phyloP scores from a whole-genome alignment of 2,888 invertebrate species.

The Poecilobothrus nobilitatus region DNA sequence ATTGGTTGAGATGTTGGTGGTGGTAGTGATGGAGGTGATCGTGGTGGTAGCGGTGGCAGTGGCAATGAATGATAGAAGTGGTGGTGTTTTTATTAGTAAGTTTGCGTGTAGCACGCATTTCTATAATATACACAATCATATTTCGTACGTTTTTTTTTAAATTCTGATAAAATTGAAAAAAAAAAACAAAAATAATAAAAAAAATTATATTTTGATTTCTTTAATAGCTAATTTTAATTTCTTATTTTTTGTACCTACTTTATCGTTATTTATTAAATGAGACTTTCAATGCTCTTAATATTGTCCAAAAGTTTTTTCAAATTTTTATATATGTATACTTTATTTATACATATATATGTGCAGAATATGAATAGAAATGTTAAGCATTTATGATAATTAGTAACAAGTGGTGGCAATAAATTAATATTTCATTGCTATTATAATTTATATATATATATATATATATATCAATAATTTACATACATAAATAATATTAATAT shows the following conservation, averaged over 20 bases:
- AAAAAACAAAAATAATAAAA: not conserved
- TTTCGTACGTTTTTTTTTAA: not conserved
- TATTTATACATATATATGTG: not conserved
- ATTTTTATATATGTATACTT: no score
- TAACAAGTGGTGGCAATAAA: conserved; percentile 2
- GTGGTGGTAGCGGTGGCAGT: not conserved
- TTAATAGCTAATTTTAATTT: no score
- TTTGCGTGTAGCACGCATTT: not conserved
- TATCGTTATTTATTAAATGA: no score
- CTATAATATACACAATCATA: no score
- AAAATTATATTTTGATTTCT: not conserved
- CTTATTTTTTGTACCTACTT: no score
- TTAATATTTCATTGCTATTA: not conserved
- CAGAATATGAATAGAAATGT: not conserved
- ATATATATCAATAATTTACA: no score
- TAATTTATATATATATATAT: no score
- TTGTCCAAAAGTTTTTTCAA: not conserved
- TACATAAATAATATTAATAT: no score
- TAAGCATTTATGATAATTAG: not conserved
- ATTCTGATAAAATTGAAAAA: not conserved
- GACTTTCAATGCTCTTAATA: not conserved
- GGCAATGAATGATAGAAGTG: not conserved
- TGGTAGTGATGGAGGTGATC: not conserved
- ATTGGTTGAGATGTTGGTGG: no score
- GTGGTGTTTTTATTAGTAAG: not conserved